Base-by-base conservation (phyloP, 2,888 invertebrate species). In the Stenodera caucasica region DNA sequence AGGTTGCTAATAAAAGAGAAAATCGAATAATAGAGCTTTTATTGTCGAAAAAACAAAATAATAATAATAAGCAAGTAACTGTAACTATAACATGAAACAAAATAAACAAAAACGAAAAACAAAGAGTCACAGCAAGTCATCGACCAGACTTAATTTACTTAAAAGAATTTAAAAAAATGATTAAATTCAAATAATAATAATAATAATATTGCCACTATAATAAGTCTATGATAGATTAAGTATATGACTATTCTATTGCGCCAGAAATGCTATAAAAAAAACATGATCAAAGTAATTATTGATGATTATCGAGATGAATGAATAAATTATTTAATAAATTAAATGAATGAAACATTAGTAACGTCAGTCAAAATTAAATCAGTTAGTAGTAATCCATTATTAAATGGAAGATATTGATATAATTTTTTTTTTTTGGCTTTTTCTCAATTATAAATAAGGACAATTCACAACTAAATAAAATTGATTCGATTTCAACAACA, bases 11-110 rank as follows among this genome's bases (percentile, higher is more conserved):
- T n/a, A n/a, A n/a, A n/a, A n/a, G n/a, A n/a, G n/a, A n/a, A n/a
- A n/a, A n/a, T n/a, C n/a, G 5, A 53, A 58, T 58, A 57, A 57
- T 45, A 26, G 14, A 51, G 45, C 9, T 52, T 57, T 57, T 53
- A n/a, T 57, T 57, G 45, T 53, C 40, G 45, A 52, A n/a, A 40
- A 45, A 6, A 29, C n/a, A n/a, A n/a, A 29, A 29, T 29, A 29
- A 29, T 29, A 29, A 29, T 29, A 29, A 6, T 29, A 29, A 29
- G 29, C 29, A 4, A 29, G 29, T 29, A 29, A 29, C n/a, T n/a
- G n/a, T n/a, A n/a, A n/a, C n/a, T n/a, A n/a, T 8, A 40, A 40
- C 18, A 40, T 40, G 18, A 9, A 40, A 40, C 18, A 18, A 40
- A 40, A 18, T 18, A 14, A 14, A 35, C 8, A 14, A 3, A 40